Conservation (phyloP, 2,113 vertebrate genomes). For the Lepisosteus osseus region DNA sequence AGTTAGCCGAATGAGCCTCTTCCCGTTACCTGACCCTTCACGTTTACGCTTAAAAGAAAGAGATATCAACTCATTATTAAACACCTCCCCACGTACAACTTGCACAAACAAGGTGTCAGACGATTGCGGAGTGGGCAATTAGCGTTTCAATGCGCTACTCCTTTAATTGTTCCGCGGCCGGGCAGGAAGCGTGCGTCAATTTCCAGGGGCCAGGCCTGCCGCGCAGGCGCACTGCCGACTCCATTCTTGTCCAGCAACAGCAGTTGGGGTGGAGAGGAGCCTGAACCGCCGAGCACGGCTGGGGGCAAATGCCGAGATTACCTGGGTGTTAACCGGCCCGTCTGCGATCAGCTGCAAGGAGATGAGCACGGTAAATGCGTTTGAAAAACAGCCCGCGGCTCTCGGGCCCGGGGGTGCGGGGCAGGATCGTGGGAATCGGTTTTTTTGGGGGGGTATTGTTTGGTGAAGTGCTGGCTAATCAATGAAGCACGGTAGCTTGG, state of each 20-base stretch:
- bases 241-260: conserved; percentile 25
- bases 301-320: neutral
- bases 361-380: conserved; percentile 15
- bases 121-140: too few relatives aligned
- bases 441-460: neutral
- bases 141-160: too few relatives aligned
- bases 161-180: neutral
- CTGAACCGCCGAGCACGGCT: conserved; percentile 5
- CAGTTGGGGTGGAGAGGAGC: conserved; percentile 17
- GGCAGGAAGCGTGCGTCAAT: conserved; percentile 6
- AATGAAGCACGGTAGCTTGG: neutral
- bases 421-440: neutral
- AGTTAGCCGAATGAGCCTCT: too few relatives aligned
- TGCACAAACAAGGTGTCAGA: too few relatives aligned
- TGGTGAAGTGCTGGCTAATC: neutral
- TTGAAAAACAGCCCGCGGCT: neutral
- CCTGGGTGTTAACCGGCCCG: neutral
- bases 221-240: conserved; percentile 16
- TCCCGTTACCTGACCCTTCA: too few relatives aligned
- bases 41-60: too few relatives aligned
- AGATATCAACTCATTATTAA: too few relatives aligned
- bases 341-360: conserved; percentile 2
- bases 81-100: too few relatives aligned
- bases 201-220: neutral
- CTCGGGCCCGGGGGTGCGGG: too few relatives aligned